phyloP scores from a whole-genome alignment of 2,797 vertebrate species.

The Enteromius radiatus region DNA sequence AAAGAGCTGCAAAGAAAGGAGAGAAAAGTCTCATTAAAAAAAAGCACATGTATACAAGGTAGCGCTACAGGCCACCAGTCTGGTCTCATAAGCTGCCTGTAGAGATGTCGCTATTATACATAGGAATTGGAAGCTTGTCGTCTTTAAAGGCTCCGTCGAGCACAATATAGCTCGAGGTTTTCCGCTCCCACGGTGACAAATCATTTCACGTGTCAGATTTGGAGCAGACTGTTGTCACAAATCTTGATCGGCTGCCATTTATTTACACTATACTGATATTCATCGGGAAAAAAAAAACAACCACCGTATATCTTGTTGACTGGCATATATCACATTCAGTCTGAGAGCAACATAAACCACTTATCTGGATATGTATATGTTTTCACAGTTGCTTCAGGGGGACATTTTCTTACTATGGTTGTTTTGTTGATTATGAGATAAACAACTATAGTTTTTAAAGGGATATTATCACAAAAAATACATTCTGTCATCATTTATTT shows the following conservation, averaged over 20 bases:
- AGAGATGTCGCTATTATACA: conserved; percentile 24
- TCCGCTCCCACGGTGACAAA: conserved; percentile 26
- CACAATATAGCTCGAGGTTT: conserved; percentile 21
- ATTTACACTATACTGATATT: conserved; percentile 20
- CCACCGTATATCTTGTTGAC: conserved; percentile 28
- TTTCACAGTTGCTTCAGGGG: background rate
- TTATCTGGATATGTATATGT: background rate
- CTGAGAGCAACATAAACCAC: conserved; percentile 15
- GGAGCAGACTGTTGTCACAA: conserved; percentile 32
- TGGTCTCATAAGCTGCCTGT: conserved; percentile 34
- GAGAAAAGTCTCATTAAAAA: conserved; percentile 29
- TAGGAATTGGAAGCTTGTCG: conserved; percentile 28
- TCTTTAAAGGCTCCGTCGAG: conserved; percentile 38
- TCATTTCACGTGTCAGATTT: conserved; percentile 39
- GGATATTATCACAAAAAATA: background rate
- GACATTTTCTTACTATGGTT: conserved; percentile 1
- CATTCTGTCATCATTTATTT: background rate
- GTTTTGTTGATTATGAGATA: background rate
- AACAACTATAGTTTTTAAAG: background rate
- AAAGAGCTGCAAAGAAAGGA: conserved; percentile 16
- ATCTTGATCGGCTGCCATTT: conserved; percentile 37
- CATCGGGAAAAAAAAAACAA: background rate
- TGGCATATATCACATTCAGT: conserved; percentile 35
- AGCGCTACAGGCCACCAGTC: conserved; percentile 20
- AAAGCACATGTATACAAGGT: conserved; percentile 37